phyloP scores from a whole-genome alignment of 2,888 invertebrate species.

The Apoda limacodes region DNA sequence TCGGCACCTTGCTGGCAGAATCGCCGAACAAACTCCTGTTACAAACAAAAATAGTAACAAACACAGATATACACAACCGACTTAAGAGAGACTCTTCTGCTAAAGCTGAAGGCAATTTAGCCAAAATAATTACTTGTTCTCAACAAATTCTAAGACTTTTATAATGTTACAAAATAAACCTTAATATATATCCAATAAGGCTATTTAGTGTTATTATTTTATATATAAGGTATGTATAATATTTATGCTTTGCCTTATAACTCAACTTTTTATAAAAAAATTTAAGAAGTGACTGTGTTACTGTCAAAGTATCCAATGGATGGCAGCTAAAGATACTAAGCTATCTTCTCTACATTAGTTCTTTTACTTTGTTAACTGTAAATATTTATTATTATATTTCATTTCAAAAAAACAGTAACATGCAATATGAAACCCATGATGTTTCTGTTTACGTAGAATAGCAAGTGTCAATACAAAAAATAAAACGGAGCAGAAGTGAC shows the following conservation, averaged over 20 bases:
- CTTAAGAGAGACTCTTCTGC: constrained; percentile 42
- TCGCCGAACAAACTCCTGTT: constrained; percentile 49
- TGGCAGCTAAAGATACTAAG: too few species aligned
- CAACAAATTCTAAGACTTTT: constrained; percentile 53
- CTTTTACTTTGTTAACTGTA: too few species aligned
- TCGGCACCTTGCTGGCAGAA: constrained; percentile 77
- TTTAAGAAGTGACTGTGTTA: too few species aligned
- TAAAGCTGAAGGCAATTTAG: constrained; percentile 33
- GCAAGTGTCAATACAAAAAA: too few species aligned
- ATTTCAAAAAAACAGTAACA: too few species aligned
- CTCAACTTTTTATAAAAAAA: too few species aligned
- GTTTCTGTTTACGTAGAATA: too few species aligned
- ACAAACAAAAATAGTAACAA: constrained; percentile 48
- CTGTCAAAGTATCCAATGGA: too few species aligned
- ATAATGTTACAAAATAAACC: constrained; percentile 33
- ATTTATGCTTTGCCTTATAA: background rate
- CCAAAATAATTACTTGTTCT: constrained; percentile 48
- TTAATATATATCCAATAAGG: constrained; percentile 16
- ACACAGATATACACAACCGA: constrained; percentile 39
- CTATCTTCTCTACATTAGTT: too few species aligned
- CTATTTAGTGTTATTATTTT: constrained; percentile 16
- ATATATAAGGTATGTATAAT: background rate
- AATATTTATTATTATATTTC: too few species aligned
- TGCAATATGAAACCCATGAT: too few species aligned
- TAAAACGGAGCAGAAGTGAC: too few species aligned